phyloP scores from a whole-genome alignment of 1,140 invertebrate species.

The Drosophila rhopaloa region DNA sequence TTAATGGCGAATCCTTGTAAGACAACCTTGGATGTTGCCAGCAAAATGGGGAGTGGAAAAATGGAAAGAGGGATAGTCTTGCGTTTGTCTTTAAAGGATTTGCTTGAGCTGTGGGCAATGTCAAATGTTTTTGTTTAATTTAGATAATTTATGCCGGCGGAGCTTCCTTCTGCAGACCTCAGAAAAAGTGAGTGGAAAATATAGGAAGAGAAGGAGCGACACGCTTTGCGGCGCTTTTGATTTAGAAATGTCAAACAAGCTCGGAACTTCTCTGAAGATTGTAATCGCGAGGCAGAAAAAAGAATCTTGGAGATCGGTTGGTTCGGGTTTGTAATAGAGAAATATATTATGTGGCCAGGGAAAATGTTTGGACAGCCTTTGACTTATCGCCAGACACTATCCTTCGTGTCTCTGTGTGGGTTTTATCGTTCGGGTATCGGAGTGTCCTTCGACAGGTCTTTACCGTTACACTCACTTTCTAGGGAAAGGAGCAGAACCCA shows the following conservation, averaged over 20 bases:
- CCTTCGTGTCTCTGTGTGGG: conserved; percentile 8
- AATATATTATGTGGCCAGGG: conserved; percentile 65
- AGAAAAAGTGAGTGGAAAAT: background rate
- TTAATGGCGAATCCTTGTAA: conserved; percentile 81
- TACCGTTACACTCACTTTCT: conserved; percentile 76
- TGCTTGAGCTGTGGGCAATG: conserved; percentile 59
- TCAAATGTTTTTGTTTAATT: conserved; percentile 82
- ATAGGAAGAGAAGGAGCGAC: background rate
- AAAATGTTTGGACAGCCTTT: conserved; percentile 61
- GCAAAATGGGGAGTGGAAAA: conserved; percentile 18
- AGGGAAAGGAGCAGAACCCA: conserved; percentile 50
- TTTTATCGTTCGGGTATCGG: conserved; percentile 21
- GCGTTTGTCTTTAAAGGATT: conserved; percentile 70
- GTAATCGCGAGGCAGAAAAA: conserved; percentile 38
- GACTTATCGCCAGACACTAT: conserved; percentile 34
- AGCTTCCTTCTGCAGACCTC: conserved; percentile 16
- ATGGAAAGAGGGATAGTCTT: conserved; percentile 12
- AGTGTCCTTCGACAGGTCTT: conserved; percentile 56
- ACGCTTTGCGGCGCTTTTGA: conserved; percentile 67
- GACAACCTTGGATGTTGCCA: conserved; percentile 16
- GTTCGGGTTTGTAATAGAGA: conserved; percentile 71
- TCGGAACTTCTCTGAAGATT: conserved; percentile 35
- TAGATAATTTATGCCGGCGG: conserved; percentile 74
- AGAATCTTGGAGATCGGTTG: conserved; percentile 16
- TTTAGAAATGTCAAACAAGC: conserved; percentile 55